Conservation (phyloP, 2,113 vertebrate species). For the Glaucidium brasilianum region DNA sequence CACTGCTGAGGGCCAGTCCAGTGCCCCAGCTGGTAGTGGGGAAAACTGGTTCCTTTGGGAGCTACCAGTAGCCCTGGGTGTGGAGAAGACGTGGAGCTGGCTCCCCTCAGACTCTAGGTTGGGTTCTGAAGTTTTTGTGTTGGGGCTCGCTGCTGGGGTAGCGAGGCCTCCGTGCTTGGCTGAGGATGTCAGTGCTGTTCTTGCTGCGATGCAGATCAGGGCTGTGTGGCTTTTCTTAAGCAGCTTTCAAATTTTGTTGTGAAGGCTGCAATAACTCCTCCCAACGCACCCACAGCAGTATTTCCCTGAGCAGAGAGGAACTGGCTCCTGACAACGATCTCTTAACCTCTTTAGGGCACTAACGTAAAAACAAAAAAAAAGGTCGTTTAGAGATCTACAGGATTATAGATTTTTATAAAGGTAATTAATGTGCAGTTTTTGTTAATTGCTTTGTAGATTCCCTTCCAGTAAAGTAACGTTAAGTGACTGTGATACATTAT, state of each 20-base stretch:
- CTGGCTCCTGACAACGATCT: neutral
- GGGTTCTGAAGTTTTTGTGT: neutral
- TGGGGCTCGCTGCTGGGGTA: neutral
- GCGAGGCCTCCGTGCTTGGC: accelerated
- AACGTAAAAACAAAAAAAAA: neutral
- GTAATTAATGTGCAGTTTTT: neutral
- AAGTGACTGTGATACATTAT: accelerated
- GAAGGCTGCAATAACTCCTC: neutral
- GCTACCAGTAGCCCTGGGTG: neutral
- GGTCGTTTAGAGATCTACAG: neutral
- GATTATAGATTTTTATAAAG: neutral
- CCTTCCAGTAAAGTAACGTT: neutral
- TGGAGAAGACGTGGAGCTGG: neutral
- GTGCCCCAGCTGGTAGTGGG: neutral
- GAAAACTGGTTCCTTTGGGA: neutral
- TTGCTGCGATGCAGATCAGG: neutral
- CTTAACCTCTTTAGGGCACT: neutral
- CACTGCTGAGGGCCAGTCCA: accelerated
- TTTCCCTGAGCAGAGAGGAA: neutral
- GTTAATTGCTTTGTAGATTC: neutral
- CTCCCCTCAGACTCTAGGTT: neutral
- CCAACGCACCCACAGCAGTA: neutral
- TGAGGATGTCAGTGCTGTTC: accelerated
- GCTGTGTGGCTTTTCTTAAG: neutral
- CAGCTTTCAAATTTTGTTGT: neutral